These are phyloP conservation scores for Allolobophora icterica DNA, from an alignment of 2,888 invertebrate species.

Conservation along the genomic window DNA sequence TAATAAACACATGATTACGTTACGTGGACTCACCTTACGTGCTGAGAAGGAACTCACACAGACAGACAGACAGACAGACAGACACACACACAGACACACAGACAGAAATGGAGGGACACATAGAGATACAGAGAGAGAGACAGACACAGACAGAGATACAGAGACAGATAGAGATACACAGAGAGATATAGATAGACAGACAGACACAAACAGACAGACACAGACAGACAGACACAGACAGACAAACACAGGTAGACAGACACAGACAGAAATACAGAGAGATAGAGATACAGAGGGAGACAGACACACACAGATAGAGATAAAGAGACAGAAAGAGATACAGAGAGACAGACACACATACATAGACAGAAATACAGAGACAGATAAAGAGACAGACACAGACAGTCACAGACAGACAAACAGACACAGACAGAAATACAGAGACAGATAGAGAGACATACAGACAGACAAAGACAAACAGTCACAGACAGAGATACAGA, in stretches of 20 bases:
- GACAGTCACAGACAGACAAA: not conserved
- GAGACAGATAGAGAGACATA: not conserved
- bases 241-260: not conserved
- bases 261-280: not conserved
- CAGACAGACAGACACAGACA: too few species aligned
- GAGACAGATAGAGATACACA: too few species aligned
- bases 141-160: too few species aligned
- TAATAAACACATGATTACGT: not conserved
- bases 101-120: not conserved
- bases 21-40: not conserved
- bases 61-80: not conserved
- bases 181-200: too few species aligned
- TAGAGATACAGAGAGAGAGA: too few species aligned
- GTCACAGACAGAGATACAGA: not conserved
- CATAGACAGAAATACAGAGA: not conserved
- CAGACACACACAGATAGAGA: not conserved
- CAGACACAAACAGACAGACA: too few species aligned
- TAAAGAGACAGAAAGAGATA: not conserved
- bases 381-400: not conserved
- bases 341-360: not conserved
- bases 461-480: not conserved
- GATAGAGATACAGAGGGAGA: too few species aligned
- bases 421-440: not conserved
- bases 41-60: not conserved
- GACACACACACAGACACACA: not conserved